Conservation (phyloP, 2,888 invertebrate genomes). For the Phlogophora meticulosa region DNA sequence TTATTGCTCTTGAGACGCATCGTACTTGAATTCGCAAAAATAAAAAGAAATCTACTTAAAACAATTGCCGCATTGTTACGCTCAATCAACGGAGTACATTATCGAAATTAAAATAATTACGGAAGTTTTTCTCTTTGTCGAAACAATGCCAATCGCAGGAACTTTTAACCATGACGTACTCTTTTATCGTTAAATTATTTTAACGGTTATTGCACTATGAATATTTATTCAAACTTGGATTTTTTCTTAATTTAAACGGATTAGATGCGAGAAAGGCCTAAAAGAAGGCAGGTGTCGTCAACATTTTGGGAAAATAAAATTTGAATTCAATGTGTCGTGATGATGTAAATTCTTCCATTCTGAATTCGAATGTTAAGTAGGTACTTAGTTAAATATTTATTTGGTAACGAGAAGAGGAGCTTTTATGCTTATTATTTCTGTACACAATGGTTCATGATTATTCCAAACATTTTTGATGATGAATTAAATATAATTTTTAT, state of each 20-base stretch:
- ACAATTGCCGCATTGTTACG: slow-evolving; percentile 60
- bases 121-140: slow-evolving; percentile 54
- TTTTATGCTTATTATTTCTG: slow-evolving; percentile 40
- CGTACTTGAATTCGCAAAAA: slow-evolving; percentile 30
- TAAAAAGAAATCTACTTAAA: slow-evolving; percentile 44
- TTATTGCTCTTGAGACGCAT: slow-evolving; percentile 28
- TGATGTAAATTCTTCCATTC: slow-evolving; percentile 53
- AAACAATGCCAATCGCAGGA: slow-evolving; percentile 60
- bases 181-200: slow-evolving; percentile 59
- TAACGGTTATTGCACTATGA: slow-evolving; percentile 61
- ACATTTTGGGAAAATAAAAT: slow-evolving; percentile 56
- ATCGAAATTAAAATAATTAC: slow-evolving; percentile 57
- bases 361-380: slow-evolving; percentile 46
- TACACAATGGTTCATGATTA: slow-evolving; percentile 54
- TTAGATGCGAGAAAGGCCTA: slow-evolving; percentile 48
- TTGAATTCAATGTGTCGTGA: slow-evolving; percentile 59
- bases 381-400: slow-evolving; percentile 52
- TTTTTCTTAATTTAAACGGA: slow-evolving; percentile 49
- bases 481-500: not conserved
- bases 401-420: slow-evolving; percentile 38
- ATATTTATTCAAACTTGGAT: slow-evolving; percentile 55
- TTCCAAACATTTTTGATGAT: slow-evolving; percentile 26
- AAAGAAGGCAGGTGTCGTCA: slow-evolving; percentile 56
- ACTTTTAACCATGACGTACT: slow-evolving; percentile 51
- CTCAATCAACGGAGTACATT: slow-evolving; percentile 54